A percentile compares a stretch with the other conserved stretches of the same genome.
These are phyloP conservation scores for Orthosia gothica DNA, from an alignment of 2,888 invertebrate species.

Conservation along the genomic window DNA sequence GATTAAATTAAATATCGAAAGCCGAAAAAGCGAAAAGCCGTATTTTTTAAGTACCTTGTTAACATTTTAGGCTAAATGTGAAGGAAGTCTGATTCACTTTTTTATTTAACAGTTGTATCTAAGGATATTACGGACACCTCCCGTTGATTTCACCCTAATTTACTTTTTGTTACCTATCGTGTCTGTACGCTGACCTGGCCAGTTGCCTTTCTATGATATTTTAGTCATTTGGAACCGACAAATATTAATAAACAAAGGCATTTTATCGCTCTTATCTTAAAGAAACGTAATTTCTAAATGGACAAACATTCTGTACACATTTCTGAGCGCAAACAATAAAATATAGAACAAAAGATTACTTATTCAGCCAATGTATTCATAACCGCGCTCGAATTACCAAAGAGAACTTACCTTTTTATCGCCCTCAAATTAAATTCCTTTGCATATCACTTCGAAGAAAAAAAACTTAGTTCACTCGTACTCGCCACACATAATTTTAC, in stretches of 20 bases:
- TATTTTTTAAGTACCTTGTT: slow-evolving; percentile 7
- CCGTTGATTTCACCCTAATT: slow-evolving; percentile 36
- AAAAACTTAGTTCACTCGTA: slow-evolving; percentile 77
- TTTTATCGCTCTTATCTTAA: slow-evolving; percentile 46
- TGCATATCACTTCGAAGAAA: slow-evolving; percentile 67
- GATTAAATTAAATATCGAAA: no score
- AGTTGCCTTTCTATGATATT: slow-evolving; percentile 19
- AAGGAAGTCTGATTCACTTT: slow-evolving; percentile 16
- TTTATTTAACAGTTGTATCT: slow-evolving; percentile 52
- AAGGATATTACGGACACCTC: slow-evolving; percentile 29
- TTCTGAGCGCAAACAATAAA: slow-evolving; percentile 46
- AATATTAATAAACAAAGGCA: slow-evolving; percentile 46
- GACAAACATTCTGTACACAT: slow-evolving; percentile 31
- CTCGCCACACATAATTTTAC: slow-evolving; percentile 84
- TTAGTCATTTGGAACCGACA: slow-evolving; percentile 14
- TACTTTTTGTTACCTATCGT: slow-evolving; percentile 33
- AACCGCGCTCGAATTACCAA: slow-evolving; percentile 37
- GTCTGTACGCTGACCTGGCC: slow-evolving; percentile 8
- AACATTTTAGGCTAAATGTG: slow-evolving; percentile 10
- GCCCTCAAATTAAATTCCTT: slow-evolving; percentile 64
- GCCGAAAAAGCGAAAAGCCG: no score
- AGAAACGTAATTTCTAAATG: slow-evolving; percentile 52
- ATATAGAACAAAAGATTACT: slow-evolving; percentile 54
- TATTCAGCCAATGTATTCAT: slow-evolving; percentile 37
- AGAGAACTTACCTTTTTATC: slow-evolving; percentile 68